Conservation (phyloP, 2,797 vertebrate species). For the Phoebastria nigripes region DNA sequence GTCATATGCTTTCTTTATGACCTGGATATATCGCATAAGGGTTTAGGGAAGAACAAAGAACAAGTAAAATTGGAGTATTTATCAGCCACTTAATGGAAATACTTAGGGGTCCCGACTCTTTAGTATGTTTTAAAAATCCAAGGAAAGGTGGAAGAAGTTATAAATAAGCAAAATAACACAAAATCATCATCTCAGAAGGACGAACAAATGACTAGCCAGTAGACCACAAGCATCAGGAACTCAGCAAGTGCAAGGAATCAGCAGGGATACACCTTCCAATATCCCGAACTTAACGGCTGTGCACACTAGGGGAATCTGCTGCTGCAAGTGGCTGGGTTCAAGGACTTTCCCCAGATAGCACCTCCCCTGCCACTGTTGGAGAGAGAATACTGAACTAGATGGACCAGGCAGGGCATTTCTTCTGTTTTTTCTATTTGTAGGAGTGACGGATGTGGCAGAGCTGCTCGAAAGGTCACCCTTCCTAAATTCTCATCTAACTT, state of each 20-base stretch:
- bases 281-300: accelerated
- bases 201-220: background rate
- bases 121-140: background rate
- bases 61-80: background rate
- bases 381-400: background rate
- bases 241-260: background rate
- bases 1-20: background rate
- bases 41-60: background rate
- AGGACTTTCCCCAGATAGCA: background rate
- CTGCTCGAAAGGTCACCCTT: background rate
- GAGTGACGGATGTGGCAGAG: background rate
- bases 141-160: background rate
- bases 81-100: background rate
- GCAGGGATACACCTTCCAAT: background rate
- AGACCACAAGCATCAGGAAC: background rate
- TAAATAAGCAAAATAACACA: background rate
- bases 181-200: background rate
- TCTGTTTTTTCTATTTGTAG: background rate
- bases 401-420: too few species aligned
- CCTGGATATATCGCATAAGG: background rate
- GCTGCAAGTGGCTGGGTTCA: background rate
- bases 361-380: background rate
- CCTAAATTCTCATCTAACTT: background rate
- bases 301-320: background rate
- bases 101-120: background rate